Evolutionary conservation across 2,888 invertebrate species (phyloP), one percentile per base, ranked within the genome.

Genomic region (Volucella inanis): DNA sequence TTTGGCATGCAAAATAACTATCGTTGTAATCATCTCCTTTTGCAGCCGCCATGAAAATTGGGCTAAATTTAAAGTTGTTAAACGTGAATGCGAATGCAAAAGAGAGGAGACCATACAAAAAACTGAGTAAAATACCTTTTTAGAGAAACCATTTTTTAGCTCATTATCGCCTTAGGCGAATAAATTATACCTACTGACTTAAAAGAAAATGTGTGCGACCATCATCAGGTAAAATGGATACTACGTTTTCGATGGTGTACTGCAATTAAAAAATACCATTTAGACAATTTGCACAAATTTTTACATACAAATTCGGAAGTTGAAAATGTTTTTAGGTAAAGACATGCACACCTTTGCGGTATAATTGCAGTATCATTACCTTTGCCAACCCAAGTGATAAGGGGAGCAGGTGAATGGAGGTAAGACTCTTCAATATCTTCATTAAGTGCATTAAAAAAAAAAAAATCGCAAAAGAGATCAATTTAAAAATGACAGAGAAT

Each of bases 151-250:
- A 85, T 86, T 91, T 22, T 91, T 91, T 91, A 90, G 89, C 91
- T 91, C 91, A 91, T 91, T 91, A 91, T 91, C 91, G 91, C 92
- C 90, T 89, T 89, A 88, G 90, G 91, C 90, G 88, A 90, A 91
- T 91, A 91, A 90, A 91, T 91, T 91, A 91, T 91, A 89, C n/a
- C n/a, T n/a, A n/a, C 89, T 90, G 90, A 90, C 50, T 57, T 57
- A 52, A 68, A 62, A 64, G 45, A 50, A 39, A 50, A 11, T 49
- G 15, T 22, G 41, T 45, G 52, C 31, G 49, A 12, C 41, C 47
- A 52, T 67, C 52, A 65, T 67, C 47, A 65, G 22, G 39, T 43
- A 74, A 72, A 55, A 74, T 67, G 65, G 18, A 59, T 83, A 55
- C 45, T 67, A 50, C 15, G n/a, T 55, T 39, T 3, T 31, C 65